These are phyloP conservation scores for Hypanus sabinus DNA, from an alignment of 2,113 vertebrate species.

Conservation along the genomic window DNA sequence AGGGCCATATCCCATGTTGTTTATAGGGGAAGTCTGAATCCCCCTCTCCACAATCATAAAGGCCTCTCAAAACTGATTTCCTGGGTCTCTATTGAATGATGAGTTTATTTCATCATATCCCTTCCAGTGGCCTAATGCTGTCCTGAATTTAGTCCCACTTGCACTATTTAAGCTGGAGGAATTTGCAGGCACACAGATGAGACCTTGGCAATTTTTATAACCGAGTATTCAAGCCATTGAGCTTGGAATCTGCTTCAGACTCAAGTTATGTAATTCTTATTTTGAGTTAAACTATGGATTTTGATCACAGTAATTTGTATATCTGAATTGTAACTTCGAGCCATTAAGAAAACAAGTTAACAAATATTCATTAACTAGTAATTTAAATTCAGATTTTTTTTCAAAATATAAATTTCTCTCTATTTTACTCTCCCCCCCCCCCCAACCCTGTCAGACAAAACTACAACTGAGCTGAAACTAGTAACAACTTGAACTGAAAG, in stretches of 20 bases:
- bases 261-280: not conserved
- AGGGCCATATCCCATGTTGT: not conserved
- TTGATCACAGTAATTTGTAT: not conserved
- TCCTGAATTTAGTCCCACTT: not conserved
- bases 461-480: too few relatives aligned
- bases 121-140: too few relatives aligned
- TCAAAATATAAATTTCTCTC: too few relatives aligned
- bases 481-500: too few relatives aligned
- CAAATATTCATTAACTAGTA: too few relatives aligned
- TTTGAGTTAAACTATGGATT: not conserved
- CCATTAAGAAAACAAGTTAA: too few relatives aligned
- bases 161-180: not conserved
- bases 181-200: not conserved
- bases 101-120: not conserved
- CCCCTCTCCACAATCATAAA: not conserved
- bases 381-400: too few relatives aligned
- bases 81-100: not conserved
- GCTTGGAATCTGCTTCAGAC: not conserved
- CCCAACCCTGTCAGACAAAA: too few relatives aligned
- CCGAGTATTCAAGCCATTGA: not conserved
- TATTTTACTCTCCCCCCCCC: too few relatives aligned
- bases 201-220: not conserved
- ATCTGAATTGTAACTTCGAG: too few relatives aligned
- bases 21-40: not conserved
- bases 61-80: not conserved